A percentile compares a stretch with the other conserved stretches of the same genome.
Evolutionary conservation across 1,140 invertebrate genomes (phyloP).

Genomic region (Dendroctonus valens): DNA sequence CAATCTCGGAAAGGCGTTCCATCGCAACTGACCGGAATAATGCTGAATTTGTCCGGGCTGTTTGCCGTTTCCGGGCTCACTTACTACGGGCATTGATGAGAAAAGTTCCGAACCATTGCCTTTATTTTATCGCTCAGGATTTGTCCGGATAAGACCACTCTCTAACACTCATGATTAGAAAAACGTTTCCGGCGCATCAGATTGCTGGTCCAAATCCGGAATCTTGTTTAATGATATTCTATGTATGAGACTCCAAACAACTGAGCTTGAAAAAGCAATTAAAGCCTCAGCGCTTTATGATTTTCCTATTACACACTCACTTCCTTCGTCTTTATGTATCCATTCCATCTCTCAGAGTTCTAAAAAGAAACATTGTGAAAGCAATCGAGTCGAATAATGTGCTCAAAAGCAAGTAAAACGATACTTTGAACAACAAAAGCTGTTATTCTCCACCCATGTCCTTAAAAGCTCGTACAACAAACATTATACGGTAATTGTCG

Average conservation of each 20-base stretch:
- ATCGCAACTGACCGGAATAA: slow-evolving; percentile 31
- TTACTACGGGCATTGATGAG: slow-evolving; percentile 19
- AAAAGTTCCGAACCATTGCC: slow-evolving; percentile 32
- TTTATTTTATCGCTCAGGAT: slow-evolving; percentile 27
- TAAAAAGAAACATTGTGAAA: slow-evolving; percentile 6
- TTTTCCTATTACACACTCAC: too few relatives aligned
- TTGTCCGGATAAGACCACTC: slow-evolving; percentile 30
- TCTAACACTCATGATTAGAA: slow-evolving; percentile 5
- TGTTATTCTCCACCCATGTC: slow-evolving; percentile 26
- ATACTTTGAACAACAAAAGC: slow-evolving; percentile 27
- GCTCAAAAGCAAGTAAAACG: slow-evolving; percentile 20
- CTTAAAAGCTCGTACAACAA: slow-evolving; percentile 26
- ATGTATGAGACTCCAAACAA: too few relatives aligned
- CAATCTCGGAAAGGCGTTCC: slow-evolving; percentile 16
- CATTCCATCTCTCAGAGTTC: not conserved
- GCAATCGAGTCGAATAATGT: slow-evolving; percentile 17
- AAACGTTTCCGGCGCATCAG: slow-evolving; percentile 1
- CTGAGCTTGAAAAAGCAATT: too few relatives aligned
- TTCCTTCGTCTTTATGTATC: not conserved
- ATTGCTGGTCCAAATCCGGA: not conserved
- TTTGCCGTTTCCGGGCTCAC: slow-evolving; percentile 27
- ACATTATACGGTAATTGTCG: slow-evolving; percentile 30
- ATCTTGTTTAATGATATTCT: too few relatives aligned
- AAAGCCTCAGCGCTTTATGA: too few relatives aligned
- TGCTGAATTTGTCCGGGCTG: slow-evolving; percentile 28